Evolutionary conservation across 2,113 vertebrate species (phyloP).

Genomic region (Cyprichromis sp.): DNA sequence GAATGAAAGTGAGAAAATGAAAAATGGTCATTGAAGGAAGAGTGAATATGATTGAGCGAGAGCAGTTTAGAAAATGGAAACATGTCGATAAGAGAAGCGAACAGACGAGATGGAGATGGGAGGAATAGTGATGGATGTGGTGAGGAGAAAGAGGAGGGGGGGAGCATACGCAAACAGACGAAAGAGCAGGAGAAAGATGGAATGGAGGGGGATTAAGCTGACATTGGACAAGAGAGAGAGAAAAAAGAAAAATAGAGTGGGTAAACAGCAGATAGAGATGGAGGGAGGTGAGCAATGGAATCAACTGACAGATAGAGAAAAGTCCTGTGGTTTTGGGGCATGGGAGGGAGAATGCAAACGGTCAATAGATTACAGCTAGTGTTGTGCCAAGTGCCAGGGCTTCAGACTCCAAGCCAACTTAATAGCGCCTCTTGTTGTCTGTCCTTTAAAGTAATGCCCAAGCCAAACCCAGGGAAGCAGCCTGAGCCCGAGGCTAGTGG

Average conservation of each 20-base stretch:
- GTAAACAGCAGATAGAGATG: constrained; percentile 59
- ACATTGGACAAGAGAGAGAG: constrained; percentile 21
- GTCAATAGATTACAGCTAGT: constrained; percentile 64
- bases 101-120: constrained; percentile 63
- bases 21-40: constrained; percentile 49
- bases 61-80: constrained; percentile 72
- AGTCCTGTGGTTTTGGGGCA: constrained; percentile 58
- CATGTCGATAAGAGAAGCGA: constrained; percentile 70
- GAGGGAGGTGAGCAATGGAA: constrained; percentile 55
- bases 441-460: constrained; percentile 66
- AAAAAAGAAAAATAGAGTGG: constrained; percentile 38
- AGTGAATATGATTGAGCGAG: constrained; percentile 70
- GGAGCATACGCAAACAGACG: constrained; percentile 45
- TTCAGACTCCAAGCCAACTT: constrained; percentile 58
- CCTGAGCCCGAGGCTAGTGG: constrained; percentile 55
- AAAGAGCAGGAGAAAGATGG: constrained; percentile 49
- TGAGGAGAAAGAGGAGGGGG: constrained; percentile 20
- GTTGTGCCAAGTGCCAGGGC: constrained; percentile 47
- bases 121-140: constrained; percentile 69
- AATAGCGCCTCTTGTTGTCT: constrained; percentile 67
- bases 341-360: constrained; percentile 53
- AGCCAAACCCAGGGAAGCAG: constrained; percentile 49
- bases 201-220: constrained; percentile 51
- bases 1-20: constrained; percentile 58
- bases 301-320: constrained; percentile 58